phyloP scores from a whole-genome alignment of 2,113 vertebrate genomes.

The Eretmochelys imbricata region DNA sequence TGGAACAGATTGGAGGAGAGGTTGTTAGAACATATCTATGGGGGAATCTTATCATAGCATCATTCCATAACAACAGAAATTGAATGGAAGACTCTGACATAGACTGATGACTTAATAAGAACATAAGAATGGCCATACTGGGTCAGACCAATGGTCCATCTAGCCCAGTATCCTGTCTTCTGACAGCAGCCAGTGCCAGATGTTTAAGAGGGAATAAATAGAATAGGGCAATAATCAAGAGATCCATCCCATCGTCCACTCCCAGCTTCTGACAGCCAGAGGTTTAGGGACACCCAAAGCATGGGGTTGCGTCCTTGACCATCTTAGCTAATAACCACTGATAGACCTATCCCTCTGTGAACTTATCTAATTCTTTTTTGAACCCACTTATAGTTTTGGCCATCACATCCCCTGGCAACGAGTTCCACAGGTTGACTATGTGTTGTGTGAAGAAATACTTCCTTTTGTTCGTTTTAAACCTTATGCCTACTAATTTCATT shows the following conservation, averaged over 20 bases:
- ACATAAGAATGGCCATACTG: neutral
- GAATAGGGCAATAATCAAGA: neutral
- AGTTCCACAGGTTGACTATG: neutral
- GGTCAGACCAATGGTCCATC: neutral
- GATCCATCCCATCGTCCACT: neutral
- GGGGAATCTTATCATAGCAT: fast-evolving
- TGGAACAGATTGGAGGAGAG: slow-evolving; percentile 75
- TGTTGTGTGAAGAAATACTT: neutral
- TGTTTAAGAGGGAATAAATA: neutral
- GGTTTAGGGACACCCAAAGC: neutral
- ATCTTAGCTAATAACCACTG: neutral
- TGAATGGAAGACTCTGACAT: neutral
- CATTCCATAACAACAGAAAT: neutral
- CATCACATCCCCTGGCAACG: neutral
- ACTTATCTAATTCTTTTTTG: neutral
- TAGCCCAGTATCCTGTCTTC: neutral
- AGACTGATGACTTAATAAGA: neutral
- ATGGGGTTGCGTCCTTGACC: too few species aligned
- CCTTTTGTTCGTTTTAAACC: neutral
- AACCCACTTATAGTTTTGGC: neutral
- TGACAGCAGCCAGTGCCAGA: neutral
- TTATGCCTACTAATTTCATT: neutral
- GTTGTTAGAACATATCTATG: neutral
- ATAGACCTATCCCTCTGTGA: neutral
- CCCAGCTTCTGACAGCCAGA: neutral